phyloP scores from a whole-genome alignment of 2,797 vertebrate species.

The Lepilemur ruficaudatus region DNA sequence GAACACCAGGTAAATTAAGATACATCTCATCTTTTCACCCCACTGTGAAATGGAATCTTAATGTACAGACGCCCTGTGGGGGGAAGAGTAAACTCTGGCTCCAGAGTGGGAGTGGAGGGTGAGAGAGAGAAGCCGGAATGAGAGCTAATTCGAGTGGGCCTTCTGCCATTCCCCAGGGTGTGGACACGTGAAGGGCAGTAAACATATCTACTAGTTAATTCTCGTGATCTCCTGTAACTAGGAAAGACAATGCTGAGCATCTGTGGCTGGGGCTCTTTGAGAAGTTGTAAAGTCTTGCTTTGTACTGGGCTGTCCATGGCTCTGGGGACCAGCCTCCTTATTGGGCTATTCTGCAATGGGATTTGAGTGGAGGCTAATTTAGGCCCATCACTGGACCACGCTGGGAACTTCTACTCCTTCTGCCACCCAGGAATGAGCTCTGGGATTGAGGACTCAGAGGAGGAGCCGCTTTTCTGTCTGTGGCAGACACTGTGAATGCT shows the following conservation, averaged over 20 bases:
- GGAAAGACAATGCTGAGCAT: background rate
- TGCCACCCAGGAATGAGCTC: background rate
- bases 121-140: too few relatives aligned
- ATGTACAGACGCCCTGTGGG: constrained; percentile 40
- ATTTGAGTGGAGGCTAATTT: background rate
- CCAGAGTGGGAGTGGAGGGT: background rate
- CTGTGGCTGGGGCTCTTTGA: background rate
- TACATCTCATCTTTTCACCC: constrained; percentile 68
- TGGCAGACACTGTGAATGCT: background rate
- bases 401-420: background rate
- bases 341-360: background rate
- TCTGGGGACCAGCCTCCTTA: background rate
- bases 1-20: constrained; percentile 70
- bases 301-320: background rate
- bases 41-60: constrained; percentile 73
- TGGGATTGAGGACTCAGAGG: background rate
- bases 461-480: background rate
- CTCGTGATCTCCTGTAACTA: background rate
- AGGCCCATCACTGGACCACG: background rate
- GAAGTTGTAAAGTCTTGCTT: background rate
- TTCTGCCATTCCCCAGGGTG: background rate
- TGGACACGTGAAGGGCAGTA: background rate
- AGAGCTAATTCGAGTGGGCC: background rate
- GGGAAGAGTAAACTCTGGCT: constrained; percentile 41
- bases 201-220: background rate